phyloP scores from a whole-genome alignment of 2,113 vertebrate genomes.

The Hippocampus mohnikei region DNA sequence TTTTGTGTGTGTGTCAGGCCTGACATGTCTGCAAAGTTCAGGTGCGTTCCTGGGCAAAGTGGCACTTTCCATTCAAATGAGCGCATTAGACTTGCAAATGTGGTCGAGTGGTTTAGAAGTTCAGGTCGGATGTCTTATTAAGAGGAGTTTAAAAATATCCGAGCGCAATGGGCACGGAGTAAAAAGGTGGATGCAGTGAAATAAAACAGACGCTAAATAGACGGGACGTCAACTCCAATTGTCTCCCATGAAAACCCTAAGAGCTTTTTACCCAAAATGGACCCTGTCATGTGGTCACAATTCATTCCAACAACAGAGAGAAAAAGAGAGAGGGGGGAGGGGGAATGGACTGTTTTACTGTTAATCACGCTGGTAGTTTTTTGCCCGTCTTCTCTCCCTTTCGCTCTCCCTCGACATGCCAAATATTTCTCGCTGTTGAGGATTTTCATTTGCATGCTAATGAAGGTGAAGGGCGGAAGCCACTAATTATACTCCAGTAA shows the following conservation, averaged over 20 bases:
- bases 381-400: constrained; percentile 53
- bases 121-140: constrained; percentile 59
- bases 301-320: constrained; percentile 51
- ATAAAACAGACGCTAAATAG: constrained; percentile 23
- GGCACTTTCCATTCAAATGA: constrained; percentile 78
- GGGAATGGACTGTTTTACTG: constrained; percentile 64
- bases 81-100: constrained; percentile 82
- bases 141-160: constrained; percentile 39
- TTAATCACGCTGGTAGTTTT: constrained; percentile 71
- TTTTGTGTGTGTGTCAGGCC: constrained; percentile 49
- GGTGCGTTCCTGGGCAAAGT: constrained; percentile 76
- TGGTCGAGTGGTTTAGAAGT: constrained; percentile 66
- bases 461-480: constrained; percentile 92
- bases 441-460: constrained; percentile 93
- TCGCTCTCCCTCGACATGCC: constrained; percentile 66
- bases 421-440: constrained; percentile 77
- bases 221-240: constrained; percentile 23
- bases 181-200: constrained; percentile 9
- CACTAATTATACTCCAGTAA: constrained; percentile 91
- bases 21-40: constrained; percentile 77
- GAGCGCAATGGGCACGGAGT: constrained; percentile 3
- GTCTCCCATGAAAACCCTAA: constrained; percentile 17
- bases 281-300: constrained; percentile 42
- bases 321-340: constrained; percentile 27
- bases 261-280: constrained; percentile 35